Conservation (phyloP, 2,113 vertebrate species). For the Muntiacus reevesi region DNA sequence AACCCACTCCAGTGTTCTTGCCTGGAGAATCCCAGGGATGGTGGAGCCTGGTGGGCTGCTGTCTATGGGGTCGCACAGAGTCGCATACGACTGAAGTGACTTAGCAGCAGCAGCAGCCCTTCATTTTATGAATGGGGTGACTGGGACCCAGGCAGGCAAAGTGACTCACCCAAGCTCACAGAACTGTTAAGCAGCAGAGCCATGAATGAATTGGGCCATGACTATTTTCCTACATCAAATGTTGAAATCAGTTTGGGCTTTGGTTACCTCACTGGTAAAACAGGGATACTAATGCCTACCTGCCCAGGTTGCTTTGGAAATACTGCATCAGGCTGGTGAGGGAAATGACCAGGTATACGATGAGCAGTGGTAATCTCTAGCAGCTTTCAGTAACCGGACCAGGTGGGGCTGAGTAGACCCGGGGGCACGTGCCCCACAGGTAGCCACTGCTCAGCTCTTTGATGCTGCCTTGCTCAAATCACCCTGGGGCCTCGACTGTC, state of each 20-base stretch:
- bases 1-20: too few species aligned
- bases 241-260: not conserved
- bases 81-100: too few species aligned
- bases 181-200: not conserved
- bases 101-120: not conserved
- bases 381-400: not conserved
- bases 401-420: not conserved
- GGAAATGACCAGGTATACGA: not conserved
- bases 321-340: not conserved
- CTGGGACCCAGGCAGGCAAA: not conserved
- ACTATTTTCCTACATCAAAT: not conserved
- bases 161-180: not conserved
- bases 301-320: not conserved
- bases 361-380: not conserved
- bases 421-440: rapidly evolving
- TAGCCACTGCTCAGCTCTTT: not conserved
- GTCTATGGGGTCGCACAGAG: too few species aligned
- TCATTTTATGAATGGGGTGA: not conserved
- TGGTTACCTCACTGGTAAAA: not conserved
- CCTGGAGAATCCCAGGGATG: too few species aligned
- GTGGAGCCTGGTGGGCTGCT: too few species aligned
- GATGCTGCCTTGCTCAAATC: not conserved
- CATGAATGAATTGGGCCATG: not conserved
- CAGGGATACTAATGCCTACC: not conserved
- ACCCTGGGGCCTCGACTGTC: not conserved